Evolutionary conservation across 2,888 invertebrate genomes (phyloP).

Genomic region (Thyatira batis): DNA sequence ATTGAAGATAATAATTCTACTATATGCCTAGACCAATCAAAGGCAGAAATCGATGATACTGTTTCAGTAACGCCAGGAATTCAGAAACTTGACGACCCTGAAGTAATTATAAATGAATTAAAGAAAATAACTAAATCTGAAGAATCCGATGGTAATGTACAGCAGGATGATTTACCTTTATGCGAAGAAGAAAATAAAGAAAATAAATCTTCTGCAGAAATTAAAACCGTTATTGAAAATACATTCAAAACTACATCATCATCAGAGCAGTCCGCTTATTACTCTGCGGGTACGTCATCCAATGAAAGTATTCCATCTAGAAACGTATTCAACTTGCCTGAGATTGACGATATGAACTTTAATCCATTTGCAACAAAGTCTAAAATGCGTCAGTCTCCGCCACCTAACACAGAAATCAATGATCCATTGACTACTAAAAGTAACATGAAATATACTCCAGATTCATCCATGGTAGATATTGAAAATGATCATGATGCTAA

Average conservation of each 20-base stretch:
- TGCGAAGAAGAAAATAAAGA: neutral
- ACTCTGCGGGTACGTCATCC: slow-evolving; percentile 47
- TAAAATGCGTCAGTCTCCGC: slow-evolving; percentile 52
- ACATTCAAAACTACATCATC: slow-evolving; percentile 44
- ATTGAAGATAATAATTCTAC: neutral
- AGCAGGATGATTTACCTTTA: neutral
- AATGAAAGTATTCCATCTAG: slow-evolving; percentile 41
- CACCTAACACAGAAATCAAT: slow-evolving; percentile 24
- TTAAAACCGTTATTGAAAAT: neutral
- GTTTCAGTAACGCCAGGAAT: neutral
- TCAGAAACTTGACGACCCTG: neutral
- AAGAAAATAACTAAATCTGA: slow-evolving; percentile 1
- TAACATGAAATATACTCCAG: slow-evolving; percentile 28
- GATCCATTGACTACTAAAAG: slow-evolving; percentile 34
- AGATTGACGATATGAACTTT: slow-evolving; percentile 63
- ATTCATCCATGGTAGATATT: slow-evolving; percentile 17
- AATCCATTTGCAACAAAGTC: slow-evolving; percentile 64
- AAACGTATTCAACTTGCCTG: slow-evolving; percentile 69
- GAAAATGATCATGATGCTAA: slow-evolving; percentile 10
- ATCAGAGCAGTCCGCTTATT: slow-evolving; percentile 54
- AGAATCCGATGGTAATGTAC: slow-evolving; percentile 2
- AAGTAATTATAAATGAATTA: neutral
- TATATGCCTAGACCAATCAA: neutral
- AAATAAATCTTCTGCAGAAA: slow-evolving; percentile 9
- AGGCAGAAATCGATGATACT: neutral